Base-by-base conservation (phyloP, 2,113 vertebrate genomes). In the Collichthys lucidus region DNA sequence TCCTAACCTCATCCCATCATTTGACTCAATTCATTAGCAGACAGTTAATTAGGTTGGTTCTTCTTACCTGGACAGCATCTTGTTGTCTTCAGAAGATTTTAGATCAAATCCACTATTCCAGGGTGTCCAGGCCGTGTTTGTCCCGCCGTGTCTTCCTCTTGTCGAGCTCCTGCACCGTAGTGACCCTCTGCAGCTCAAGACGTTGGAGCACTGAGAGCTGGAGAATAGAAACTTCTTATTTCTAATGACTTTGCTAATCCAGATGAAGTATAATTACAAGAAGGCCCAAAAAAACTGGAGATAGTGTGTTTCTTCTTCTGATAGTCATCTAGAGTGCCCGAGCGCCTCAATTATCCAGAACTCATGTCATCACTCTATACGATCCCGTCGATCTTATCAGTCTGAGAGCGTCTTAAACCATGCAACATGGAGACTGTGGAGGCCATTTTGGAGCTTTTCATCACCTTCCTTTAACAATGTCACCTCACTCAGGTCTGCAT, bases 271-370 rank as follows among this genome's bases (percentile, higher is more conserved):
- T 24, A 35, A 83, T 71, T 78, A 69, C 4, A 10, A 70, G 60
- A 85, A 57, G 55, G 77, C 61, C n/a, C 31, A 83, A 74, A 46
- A 44, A 71, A 73, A 11, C 74, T 52, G 52, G 72, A 83, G 35
- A 65, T 82, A 62, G 74, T 71, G 57, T 49, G 72, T 70, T 49
- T 42, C 78, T 87, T 88, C 70, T 84, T 40, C 82, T 64, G 92
- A 93, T 94, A 87, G 47, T 20, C 65, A 92, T 92, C 89, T 91
- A 84, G 78, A 90, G 84, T 74, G 52, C 66, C 55, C 64, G 19
- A 26, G 53, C 40, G 52, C 53, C 24, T 86, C 86, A 82, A 86
- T 83, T 87, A 81, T 80, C 87, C 79, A 83, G 55, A 82, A 75
- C 52, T 81, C 77, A 61, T 77, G 71, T 56, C 79, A 82, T 77